Evolutionary conservation across 2,888 invertebrate species (phyloP), one percentile per base, ranked within the genome.

Genomic region (Micropterix aruncella): DNA sequence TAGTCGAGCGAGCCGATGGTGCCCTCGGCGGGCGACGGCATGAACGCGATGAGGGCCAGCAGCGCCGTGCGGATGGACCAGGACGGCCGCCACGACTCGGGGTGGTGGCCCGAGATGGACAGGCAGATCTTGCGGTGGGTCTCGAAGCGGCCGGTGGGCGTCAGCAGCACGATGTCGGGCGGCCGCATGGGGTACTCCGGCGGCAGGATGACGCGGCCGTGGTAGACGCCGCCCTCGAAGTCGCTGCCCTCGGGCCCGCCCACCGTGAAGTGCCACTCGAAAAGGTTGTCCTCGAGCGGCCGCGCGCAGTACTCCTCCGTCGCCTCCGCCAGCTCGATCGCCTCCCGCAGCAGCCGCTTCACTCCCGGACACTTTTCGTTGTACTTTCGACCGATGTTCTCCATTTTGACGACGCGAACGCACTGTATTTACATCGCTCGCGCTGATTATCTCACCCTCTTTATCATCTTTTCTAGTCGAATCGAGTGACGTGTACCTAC

Each of bases 131-230:
- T 95, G 62, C 89, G 92, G 61, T 90, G 87, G 5, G 80, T 77
- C 68, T 94, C 92, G 67, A 96, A 95, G 52, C 95, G 75, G 40
- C 94, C 94, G 63, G 92, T 95, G 2, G 92, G 92, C 17, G 94
- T 95, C 42, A 95, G 62, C 41, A 96, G 67, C 56, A 94, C 91
- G 52, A 95, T 91, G 60, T 90, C 90, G 3, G 95, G 95, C 43
- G 95, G 95, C 65, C 94, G 93, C 93, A 96, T 93, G 1, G 95
- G 95, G 65, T 95, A 95, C 54, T 95, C 92, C 44, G 90, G 80
- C 0, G 95, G 95, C 51, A 95, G 68, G 46, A 92, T 66, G 59
- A 95, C 93, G 53, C 93, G 74, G 3, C 91, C 95, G 61, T 96
- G 95, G 61, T 94, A 95, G 50, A 89, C 75, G 27, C 95, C 95